Percentiles rank a stretch among this genome's conserved stretches.
These are phyloP conservation scores for Sclerodermus sp. DNA, from an alignment of 2,888 invertebrate genomes.

Conservation along the genomic window DNA sequence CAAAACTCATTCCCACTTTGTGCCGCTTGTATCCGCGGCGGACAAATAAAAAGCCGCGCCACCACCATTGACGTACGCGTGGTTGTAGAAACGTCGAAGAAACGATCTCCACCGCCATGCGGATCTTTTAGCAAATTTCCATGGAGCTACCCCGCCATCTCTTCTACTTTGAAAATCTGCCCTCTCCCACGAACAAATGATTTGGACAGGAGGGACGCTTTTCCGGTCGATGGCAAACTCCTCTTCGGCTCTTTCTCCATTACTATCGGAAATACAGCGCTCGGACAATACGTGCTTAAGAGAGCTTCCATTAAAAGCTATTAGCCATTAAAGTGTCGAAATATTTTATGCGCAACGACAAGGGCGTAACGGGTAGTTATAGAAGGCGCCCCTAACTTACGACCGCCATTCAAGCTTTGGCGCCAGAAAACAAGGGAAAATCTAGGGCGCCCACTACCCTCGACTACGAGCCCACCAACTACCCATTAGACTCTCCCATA, in stretches of 20 bases:
- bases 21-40: no score
- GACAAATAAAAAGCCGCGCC: no score
- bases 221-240: no score
- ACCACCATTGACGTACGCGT: no score
- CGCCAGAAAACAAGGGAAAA: conserved; percentile 27
- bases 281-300: conserved; percentile 22
- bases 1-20: no score
- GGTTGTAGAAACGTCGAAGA: no score
- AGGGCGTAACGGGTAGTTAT: conserved; percentile 36
- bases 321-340: conserved; percentile 47
- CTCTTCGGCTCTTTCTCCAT: not conserved
- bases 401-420: conserved; percentile 17
- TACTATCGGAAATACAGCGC: conserved; percentile 11
- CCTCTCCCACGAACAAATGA: no score
- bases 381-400: conserved; percentile 28
- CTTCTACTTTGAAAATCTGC: no score
- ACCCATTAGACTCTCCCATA: not conserved
- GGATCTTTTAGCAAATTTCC: no score
- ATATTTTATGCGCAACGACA: conserved; percentile 45
- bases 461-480: not conserved
- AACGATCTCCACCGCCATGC: no score
- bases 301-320: conserved; percentile 45
- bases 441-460: conserved; percentile 14
- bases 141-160: no score
- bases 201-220: no score